Percentiles rank a stretch among this genome's conserved stretches.
Conservation (phyloP, 2,888 invertebrate species). For the Uloborus plumipes region DNA sequence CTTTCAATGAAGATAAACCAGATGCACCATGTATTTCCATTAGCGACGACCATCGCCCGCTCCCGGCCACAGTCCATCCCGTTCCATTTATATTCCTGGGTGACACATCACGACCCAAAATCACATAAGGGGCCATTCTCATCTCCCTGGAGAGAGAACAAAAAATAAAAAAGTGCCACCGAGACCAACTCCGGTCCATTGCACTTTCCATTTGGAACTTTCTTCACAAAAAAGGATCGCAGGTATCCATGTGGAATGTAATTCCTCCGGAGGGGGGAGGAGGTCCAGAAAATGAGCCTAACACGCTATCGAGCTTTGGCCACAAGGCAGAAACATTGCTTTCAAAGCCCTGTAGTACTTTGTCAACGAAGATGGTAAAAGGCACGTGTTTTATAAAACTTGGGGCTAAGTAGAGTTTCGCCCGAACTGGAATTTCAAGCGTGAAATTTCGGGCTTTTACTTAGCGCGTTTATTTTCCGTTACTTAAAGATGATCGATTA, state of each 20-base stretch:
- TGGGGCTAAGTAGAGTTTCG: not conserved
- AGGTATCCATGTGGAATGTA: conserved; percentile 51
- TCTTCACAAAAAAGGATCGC: conserved; percentile 14
- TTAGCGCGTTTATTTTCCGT: no score
- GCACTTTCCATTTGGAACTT: conserved; percentile 56
- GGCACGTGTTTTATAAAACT: not conserved
- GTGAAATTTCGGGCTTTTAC: no score
- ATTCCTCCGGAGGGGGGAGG: conserved; percentile 25
- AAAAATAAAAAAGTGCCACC: conserved; percentile 7
- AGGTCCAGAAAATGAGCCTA: conserved; percentile 27
- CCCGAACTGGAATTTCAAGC: no score
- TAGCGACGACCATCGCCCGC: conserved; percentile 41
- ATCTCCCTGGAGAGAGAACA: not conserved
- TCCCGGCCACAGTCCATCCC: conserved; percentile 18
- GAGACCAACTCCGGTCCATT: conserved; percentile 29
- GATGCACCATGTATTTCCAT: conserved; percentile 24
- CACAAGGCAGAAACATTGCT: conserved; percentile 30
- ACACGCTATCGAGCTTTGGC: conserved; percentile 19
- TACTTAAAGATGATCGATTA: no score
- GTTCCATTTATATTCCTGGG: conserved; percentile 32
- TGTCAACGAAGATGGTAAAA: not conserved
- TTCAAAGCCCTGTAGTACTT: not conserved
- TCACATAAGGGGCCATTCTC: conserved; percentile 41
- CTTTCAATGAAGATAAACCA: no score
- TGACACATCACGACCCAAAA: conserved; percentile 41